Evolutionary conservation across 1,140 invertebrate genomes (phyloP), one percentile per base, ranked within the genome.

Genomic region (Eueides isabella): DNA sequence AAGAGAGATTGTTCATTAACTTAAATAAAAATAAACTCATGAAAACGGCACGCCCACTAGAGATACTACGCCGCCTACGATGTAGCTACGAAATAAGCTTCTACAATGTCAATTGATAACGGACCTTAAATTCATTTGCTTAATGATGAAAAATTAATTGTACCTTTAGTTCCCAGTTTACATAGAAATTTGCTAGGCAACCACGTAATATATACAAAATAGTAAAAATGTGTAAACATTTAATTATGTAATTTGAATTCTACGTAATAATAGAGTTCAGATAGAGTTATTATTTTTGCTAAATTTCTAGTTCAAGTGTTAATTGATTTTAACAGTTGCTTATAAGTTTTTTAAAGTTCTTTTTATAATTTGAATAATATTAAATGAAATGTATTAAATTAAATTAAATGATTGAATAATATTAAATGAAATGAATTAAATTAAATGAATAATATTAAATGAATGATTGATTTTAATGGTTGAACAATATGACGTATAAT

Each of bases 181-280:
- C 72, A 71, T 61, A 33, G n/a, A 67, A 30, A 11, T 35, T 78
- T 71, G 76, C 76, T 69, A 64, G 31, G 72, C 70, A 78, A 78
- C 76, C 30, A 69, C 41, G 68, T 33, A 72, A 71, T 71, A 55
- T 55, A 26, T 44, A 44, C 5, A 12, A 55, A 44, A n/a, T 19
- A 9, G 5, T 55, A 55, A 26, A 55, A 23, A 23, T 55, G n/a
- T 55, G 9, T 55, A 23, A 26, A 23, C 48, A 19, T 55, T 2
- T 55, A 55, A 55, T 55, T 55, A 55, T 55, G 26, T 55, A 26
- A 23, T 55, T 55, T 26, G 16, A 55, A 26, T 55, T 55, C 48
- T 26, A 55, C 23, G 48, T 19, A 55, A 55, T 55, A 26, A 55
- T 55, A 7, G 48, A 55, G 19, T 26, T 55, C 6, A 23, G 23